These are phyloP conservation scores for Meiosimyza platycephala DNA, from an alignment of 2,888 invertebrate genomes.

Conservation along the genomic window DNA sequence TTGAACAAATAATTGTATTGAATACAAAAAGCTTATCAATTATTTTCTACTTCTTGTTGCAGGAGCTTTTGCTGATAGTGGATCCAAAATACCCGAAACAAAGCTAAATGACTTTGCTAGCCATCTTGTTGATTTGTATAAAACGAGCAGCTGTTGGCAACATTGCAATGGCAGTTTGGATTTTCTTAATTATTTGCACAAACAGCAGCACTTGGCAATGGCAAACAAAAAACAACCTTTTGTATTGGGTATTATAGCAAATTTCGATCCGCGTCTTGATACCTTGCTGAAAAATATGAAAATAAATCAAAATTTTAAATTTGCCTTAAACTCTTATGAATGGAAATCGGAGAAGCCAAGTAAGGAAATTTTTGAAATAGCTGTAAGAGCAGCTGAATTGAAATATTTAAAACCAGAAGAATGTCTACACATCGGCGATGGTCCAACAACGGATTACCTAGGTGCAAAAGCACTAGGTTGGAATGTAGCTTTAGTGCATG, in stretches of 20 bases:
- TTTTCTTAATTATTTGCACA: constrained; percentile 72
- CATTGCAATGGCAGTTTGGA: constrained; percentile 74
- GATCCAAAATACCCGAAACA: constrained; percentile 59
- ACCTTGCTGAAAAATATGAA: constrained; percentile 75
- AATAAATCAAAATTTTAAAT: constrained; percentile 80
- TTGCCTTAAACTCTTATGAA: constrained; percentile 83
- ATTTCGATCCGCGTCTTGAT: constrained; percentile 86
- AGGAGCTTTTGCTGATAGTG: constrained; percentile 64
- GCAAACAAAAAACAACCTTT: constrained; percentile 47
- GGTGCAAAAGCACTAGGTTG: constrained; percentile 83
- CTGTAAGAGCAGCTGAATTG: constrained; percentile 69
- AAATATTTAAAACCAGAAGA: constrained; percentile 70
- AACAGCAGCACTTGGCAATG: constrained; percentile 54
- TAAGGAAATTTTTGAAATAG: constrained; percentile 76
- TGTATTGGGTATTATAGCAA: constrained; percentile 83
- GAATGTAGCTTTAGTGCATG: constrained; percentile 73
- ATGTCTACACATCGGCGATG: constrained; percentile 87
- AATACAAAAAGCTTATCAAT: no score
- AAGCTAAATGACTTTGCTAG: constrained; percentile 70
- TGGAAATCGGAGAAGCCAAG: constrained; percentile 82
- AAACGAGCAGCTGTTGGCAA: constrained; percentile 80
- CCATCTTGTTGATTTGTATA: constrained; percentile 77
- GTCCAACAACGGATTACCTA: constrained; percentile 78
- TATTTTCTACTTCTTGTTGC: not conserved
- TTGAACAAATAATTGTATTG: not conserved